Base-by-base conservation (phyloP, 1,140 invertebrate genomes). In the Orius insidiosus region DNA sequence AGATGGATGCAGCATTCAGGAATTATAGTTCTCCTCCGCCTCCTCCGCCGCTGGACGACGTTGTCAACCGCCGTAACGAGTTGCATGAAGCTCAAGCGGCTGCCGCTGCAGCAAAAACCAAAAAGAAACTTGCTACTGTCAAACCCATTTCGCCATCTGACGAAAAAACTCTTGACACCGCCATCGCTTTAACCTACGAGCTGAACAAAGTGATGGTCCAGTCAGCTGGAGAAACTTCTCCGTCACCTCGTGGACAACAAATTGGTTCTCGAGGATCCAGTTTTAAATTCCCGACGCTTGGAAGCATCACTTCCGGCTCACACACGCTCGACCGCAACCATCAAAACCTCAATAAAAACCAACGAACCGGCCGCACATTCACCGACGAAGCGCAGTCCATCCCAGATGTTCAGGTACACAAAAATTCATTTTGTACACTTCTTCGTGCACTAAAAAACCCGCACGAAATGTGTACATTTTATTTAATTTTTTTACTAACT, bases 91-190 rank as follows among this genome's bases (percentile, higher is more conserved):
- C 42, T 8, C 18, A 34, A 2, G 48, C 68, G 35, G n/a, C n/a
- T n/a, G n/a, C n/a, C n/a, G n/a, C n/a, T n/a, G n/a, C n/a, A n/a
- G n/a, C n/a, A n/a, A 61, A 54, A 30, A 62, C 63, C 34, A 58
- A 63, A 15, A 85, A 84, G 59, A 89, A 87, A 60, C 77, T 85
- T 60, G 69, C 76, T 38, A 75, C 75, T 47, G 76, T 77, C 40
- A 95, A 95, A 62, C 85, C 82, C 9, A 93, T 96, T 63, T 95
- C 90, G 14, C 83, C 87, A 0, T 81, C 89, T 48, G 90, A 96
- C 62, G 75, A 92, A 58, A 84, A 80, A 59, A 88, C 85, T n/a
- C 68, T 97, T 19, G 88, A 96, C 54, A 82, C 83, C 36, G 90
- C 90, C 4, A 93, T 95, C 50, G 87, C 85, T 24, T 72, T 94